Evolutionary conservation across 2,888 invertebrate species (phyloP).

Genomic region (Mesorhabditis belari): DNA sequence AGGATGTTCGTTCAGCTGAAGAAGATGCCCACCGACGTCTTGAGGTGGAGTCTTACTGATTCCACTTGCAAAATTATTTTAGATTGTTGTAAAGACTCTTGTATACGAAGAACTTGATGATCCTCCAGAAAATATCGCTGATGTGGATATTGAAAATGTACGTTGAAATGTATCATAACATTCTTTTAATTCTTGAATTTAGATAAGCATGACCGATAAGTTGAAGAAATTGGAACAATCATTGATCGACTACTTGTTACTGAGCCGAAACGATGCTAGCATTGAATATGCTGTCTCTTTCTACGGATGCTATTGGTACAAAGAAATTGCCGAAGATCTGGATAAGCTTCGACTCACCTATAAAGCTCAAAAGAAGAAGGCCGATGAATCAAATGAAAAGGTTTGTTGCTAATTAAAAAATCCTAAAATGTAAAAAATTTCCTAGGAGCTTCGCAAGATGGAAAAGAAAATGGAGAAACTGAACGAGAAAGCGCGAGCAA

Average conservation of each 20-base stretch:
- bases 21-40: conserved; percentile 7
- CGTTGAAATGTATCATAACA: too few species aligned
- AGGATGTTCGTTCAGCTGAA: conserved; percentile 62
- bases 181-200: too few species aligned
- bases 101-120: conserved; percentile 41
- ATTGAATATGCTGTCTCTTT: conserved; percentile 78
- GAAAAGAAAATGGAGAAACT: conserved; percentile 54
- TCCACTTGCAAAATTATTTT: conserved; percentile 9
- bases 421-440: too few species aligned
- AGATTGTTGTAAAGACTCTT: conserved; percentile 40
- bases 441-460: conserved; percentile 32
- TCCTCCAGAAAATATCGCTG: conserved; percentile 9
- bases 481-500: conserved; percentile 33
- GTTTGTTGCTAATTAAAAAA: too few species aligned
- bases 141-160: conserved; percentile 29
- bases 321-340: conserved; percentile 50
- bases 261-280: conserved; percentile 54
- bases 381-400: conserved; percentile 23
- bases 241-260: conserved; percentile 80
- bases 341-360: conserved; percentile 26
- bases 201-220: conserved; percentile 65
- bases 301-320: conserved; percentile 91
- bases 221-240: conserved; percentile 81
- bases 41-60: conserved; percentile 4
- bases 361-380: conserved; percentile 14